Conservation (phyloP, 2,113 vertebrate genomes). For the Ptyas mucosa region DNA sequence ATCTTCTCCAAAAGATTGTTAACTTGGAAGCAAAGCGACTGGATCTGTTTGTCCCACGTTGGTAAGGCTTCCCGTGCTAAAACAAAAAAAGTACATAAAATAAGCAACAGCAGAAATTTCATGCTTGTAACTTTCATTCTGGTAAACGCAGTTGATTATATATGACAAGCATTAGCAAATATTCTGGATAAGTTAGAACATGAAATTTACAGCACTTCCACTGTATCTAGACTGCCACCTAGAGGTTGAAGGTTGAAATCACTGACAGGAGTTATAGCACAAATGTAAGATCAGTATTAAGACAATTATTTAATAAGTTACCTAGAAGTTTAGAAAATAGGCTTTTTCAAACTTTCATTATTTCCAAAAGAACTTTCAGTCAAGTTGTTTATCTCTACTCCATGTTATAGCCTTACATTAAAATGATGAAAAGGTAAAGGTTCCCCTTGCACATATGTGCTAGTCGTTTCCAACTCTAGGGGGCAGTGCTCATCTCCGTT, state of each 20-base stretch:
- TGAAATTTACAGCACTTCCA: background rate
- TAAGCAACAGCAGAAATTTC: background rate
- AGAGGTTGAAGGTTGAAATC: conserved; percentile 9
- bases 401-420: background rate
- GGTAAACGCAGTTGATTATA: background rate
- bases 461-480: too few species aligned
- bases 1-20: conserved; percentile 98
- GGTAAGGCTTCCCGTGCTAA: conserved; percentile 95
- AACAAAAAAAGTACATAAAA: background rate
- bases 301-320: background rate
- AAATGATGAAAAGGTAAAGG: background rate
- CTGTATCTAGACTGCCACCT: conserved; percentile 38
- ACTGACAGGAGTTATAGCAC: background rate
- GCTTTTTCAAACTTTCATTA: background rate
- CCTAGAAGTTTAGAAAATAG: background rate
- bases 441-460: too few species aligned
- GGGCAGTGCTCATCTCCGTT: too few species aligned
- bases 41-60: conserved; percentile 98
- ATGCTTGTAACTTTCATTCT: background rate
- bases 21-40: conserved; percentile 97
- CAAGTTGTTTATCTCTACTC: background rate
- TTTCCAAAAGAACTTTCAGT: background rate
- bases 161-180: background rate
- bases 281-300: background rate
- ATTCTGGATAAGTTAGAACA: background rate